Evolutionary conservation across 2,113 vertebrate genomes (phyloP).

Genomic region (Ctenomys sociabilis): DNA sequence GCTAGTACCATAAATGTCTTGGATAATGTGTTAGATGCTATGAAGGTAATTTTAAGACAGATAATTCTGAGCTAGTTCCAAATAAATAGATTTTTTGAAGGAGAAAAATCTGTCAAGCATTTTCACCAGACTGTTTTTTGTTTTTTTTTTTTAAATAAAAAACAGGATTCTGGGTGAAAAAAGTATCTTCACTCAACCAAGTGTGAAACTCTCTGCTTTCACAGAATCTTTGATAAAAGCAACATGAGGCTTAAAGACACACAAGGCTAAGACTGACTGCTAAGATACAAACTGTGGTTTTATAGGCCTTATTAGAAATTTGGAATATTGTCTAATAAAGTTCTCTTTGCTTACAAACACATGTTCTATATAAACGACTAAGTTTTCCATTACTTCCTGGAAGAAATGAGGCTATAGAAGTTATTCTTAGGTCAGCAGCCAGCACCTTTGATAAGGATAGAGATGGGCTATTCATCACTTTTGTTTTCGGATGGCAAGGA

Average conservation of each 20-base stretch:
- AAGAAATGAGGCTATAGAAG: neutral
- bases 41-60: constrained; percentile 47
- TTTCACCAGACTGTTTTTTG: neutral
- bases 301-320: neutral
- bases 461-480: neutral
- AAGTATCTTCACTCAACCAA: neutral
- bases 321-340: neutral
- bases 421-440: neutral
- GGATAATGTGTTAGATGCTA: neutral
- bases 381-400: neutral
- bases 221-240: neutral
- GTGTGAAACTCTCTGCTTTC: neutral
- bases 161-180: neutral
- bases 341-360: neutral
- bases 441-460: neutral
- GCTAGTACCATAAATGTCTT: neutral
- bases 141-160: neutral
- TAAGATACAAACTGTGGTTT: neutral
- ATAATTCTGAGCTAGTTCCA: constrained; percentile 32
- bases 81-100: neutral
- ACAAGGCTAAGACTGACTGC: neutral
- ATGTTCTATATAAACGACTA: neutral
- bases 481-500: neutral
- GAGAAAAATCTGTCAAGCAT: neutral
- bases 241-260: neutral